Percentiles rank a stretch among this genome's conserved stretches.
Evolutionary conservation across 2,113 vertebrate genomes (phyloP).

Genomic region (Corydoras sp.): DNA sequence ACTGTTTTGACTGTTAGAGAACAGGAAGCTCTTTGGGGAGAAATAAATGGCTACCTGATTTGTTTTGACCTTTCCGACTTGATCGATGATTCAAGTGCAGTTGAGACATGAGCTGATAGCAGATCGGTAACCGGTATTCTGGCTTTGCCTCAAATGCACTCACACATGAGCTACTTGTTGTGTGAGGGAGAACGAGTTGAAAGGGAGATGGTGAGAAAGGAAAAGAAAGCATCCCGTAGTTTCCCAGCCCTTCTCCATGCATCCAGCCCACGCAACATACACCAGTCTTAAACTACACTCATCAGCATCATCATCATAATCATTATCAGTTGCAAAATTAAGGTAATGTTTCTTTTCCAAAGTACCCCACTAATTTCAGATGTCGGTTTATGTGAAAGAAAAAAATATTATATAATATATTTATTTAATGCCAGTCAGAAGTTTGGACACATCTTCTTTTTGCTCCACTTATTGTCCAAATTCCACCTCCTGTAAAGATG

Average conservation of each 20-base stretch:
- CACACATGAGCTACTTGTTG: not conserved
- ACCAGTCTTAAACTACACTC: not conserved
- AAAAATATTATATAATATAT: too few relatives aligned
- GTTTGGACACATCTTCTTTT: too few relatives aligned
- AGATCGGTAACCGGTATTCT: not conserved
- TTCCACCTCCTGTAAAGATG: too few relatives aligned
- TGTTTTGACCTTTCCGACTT: slow-evolving; percentile 1
- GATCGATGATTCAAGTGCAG: not conserved
- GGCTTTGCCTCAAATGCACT: not conserved
- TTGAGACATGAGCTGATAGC: not conserved
- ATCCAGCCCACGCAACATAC: not conserved
- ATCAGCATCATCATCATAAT: too few relatives aligned
- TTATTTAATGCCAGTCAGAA: too few relatives aligned
- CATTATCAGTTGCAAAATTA: too few relatives aligned
- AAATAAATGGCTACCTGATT: not conserved
- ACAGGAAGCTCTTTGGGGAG: not conserved
- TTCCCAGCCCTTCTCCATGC: not conserved
- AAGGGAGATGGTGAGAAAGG: too few relatives aligned
- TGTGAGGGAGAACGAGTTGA: not conserved
- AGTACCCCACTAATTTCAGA: too few relatives aligned
- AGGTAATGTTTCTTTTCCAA: too few relatives aligned
- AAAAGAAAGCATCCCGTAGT: not conserved
- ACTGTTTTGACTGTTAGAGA: not conserved
- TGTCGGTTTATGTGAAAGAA: too few relatives aligned
- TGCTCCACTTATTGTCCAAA: too few relatives aligned